phyloP scores from a whole-genome alignment of 2,113 vertebrate genomes.

The Tachysurus vachellii region DNA sequence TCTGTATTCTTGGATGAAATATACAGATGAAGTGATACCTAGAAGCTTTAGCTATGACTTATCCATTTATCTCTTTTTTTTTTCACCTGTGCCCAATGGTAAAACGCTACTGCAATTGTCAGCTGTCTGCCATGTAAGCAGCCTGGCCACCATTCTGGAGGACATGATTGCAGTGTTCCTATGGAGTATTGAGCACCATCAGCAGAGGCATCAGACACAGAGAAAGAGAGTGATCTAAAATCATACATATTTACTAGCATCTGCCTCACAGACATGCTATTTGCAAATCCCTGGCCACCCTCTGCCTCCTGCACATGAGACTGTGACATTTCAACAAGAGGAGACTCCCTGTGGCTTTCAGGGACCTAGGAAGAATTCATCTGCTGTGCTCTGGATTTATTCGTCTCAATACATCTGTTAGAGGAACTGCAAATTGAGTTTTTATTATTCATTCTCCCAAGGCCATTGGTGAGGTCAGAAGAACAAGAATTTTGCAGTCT shows the following conservation, averaged over 20 bases:
- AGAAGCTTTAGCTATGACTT: not conserved
- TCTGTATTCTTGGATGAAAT: not conserved
- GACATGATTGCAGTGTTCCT: slow-evolving; percentile 47
- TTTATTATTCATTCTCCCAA: slow-evolving; percentile 70
- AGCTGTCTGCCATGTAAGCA: not conserved
- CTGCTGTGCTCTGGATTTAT: slow-evolving; percentile 66
- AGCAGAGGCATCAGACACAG: slow-evolving; percentile 47
- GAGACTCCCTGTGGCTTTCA: slow-evolving; percentile 63
- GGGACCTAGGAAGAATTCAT: slow-evolving; percentile 56
- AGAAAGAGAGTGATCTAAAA: slow-evolving; percentile 24
- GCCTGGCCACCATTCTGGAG: not conserved
- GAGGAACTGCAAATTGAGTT: slow-evolving; percentile 64
- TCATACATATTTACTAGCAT: slow-evolving; percentile 71
- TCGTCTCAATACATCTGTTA: slow-evolving; percentile 67
- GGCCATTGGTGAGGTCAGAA: slow-evolving; percentile 61
- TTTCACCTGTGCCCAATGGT: not conserved
- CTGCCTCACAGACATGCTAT: slow-evolving; percentile 67
- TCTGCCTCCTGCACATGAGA: slow-evolving; percentile 62
- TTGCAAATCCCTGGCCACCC: slow-evolving; percentile 69
- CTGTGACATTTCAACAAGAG: slow-evolving; percentile 71
- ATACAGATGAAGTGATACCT: not conserved
- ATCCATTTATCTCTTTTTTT: slow-evolving; percentile 3
- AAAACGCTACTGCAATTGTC: not conserved
- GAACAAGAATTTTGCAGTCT: slow-evolving; percentile 59
- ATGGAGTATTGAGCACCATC: slow-evolving; percentile 53